Conservation (phyloP, 2,113 vertebrate species). For the Menura novaehollandiae region DNA sequence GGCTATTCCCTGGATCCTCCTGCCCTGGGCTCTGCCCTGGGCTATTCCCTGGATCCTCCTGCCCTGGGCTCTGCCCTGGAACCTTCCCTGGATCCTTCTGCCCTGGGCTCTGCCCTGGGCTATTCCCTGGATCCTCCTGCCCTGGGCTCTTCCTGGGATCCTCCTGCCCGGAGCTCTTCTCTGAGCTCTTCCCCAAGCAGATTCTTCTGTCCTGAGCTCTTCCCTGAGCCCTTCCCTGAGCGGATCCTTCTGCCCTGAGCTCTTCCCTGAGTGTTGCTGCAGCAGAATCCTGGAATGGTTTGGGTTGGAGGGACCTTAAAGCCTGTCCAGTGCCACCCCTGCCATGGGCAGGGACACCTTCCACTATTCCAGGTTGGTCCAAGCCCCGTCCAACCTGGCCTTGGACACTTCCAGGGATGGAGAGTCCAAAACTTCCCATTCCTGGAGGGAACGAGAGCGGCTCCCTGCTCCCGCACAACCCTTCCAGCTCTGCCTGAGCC, state of each 20-base stretch:
- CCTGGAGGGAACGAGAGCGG: background rate
- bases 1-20: too few species aligned
- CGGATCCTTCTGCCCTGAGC: background rate
- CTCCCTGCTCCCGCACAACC: background rate
- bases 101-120: too few species aligned
- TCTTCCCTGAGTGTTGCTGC: background rate
- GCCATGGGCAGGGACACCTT: background rate
- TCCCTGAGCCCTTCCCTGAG: background rate
- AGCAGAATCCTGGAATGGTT: background rate
- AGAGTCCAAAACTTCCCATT: background rate
- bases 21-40: too few species aligned
- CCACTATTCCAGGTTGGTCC: background rate
- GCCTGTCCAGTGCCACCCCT: background rate
- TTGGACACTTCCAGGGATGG: background rate
- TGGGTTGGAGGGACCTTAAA: background rate
- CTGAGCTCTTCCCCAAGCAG: too few species aligned
- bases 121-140: too few species aligned
- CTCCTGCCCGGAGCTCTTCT: background rate
- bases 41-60: too few species aligned
- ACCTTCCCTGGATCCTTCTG: too few species aligned
- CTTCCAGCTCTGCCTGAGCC: background rate
- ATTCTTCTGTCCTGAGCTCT: background rate
- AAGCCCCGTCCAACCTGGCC: background rate
- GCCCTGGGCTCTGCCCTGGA: too few species aligned
- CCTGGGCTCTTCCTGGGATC: too few species aligned